Evolutionary conservation across 2,797 vertebrate genomes (phyloP), one percentile per base, ranked within the genome.

Genomic region (Sebastes elongatus): DNA sequence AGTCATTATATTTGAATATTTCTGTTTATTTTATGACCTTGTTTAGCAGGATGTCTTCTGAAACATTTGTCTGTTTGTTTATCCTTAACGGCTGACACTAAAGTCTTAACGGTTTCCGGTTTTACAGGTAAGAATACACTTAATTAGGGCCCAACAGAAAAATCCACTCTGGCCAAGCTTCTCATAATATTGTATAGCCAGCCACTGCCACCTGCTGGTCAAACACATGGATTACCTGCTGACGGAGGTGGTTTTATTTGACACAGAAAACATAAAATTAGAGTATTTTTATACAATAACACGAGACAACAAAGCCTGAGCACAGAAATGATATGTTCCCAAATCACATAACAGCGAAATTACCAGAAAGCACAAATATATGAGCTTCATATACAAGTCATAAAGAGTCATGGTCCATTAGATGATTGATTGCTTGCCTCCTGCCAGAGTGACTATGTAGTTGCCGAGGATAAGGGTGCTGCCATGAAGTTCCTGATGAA

Each of bases 171-270:
- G 9, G n/a, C n/a, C n/a, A 61, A 56, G 55, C 49, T 33, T 27
- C 11, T 63, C 2, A 69, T 16, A 32, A 59, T 71, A 87, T 83
- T 84, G 7, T 70, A 76, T 72, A 88, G 76, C 76, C 46, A 81
- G 22, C 72, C 55, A 84, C 80, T 84, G 92, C 93, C 94, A 90
- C 84, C 94, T 91, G 90, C 90, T 95, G 94, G 89, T 72, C 57
- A 88, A 66, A 30, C 5, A 20, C 22, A 13, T 67, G 60, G 7
- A 93, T 33, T 90, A 88, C 85, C 22, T 53, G 22, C 22, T n/a
- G n/a, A 64, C 2, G 4, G 6, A 66, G 33, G 74, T 49, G 1
- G 2, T 68, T 69, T 82, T 71, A 74, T 78, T 55, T 63, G 7
- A 66, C 25, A 79, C 2, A 61, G 10, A 59, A 78, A 61, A 25